Conservation (phyloP, 1,140 invertebrate genomes). For the Gryon sp. region DNA sequence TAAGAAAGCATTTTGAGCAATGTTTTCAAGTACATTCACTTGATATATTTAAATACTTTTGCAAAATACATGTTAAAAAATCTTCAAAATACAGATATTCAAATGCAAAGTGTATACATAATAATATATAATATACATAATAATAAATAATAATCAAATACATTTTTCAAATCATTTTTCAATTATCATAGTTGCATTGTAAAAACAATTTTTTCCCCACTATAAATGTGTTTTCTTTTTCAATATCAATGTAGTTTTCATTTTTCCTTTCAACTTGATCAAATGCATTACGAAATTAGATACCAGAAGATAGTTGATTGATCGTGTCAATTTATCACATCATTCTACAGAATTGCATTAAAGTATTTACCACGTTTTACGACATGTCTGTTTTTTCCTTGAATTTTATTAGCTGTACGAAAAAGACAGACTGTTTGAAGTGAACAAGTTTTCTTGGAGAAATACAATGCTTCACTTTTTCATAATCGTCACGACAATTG, state of each 20-base stretch:
- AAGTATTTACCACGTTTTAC: constrained; percentile 1
- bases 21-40: too few relatives aligned
- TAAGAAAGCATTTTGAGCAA: too few relatives aligned
- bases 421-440: constrained; percentile 5
- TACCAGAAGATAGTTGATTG: constrained; percentile 24
- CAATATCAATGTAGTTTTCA: too few relatives aligned
- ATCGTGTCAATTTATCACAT: constrained; percentile 38
- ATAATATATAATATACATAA: too few relatives aligned
- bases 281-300: constrained; percentile 24
- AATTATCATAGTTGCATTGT: too few relatives aligned
- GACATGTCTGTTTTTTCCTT: constrained; percentile 8
- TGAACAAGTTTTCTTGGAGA: background rate
- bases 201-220: background rate
- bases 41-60: too few relatives aligned
- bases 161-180: too few relatives aligned
- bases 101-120: too few relatives aligned
- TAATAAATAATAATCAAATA: too few relatives aligned
- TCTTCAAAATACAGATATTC: too few relatives aligned
- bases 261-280: background rate
- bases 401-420: constrained; percentile 4
- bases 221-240: constrained; percentile 1
- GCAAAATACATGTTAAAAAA: too few relatives aligned
- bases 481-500: background rate
- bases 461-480: background rate
- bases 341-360: constrained; percentile 27